phyloP scores from a whole-genome alignment of 2,888 invertebrate genomes.

The Trissolcus japonicus region DNA sequence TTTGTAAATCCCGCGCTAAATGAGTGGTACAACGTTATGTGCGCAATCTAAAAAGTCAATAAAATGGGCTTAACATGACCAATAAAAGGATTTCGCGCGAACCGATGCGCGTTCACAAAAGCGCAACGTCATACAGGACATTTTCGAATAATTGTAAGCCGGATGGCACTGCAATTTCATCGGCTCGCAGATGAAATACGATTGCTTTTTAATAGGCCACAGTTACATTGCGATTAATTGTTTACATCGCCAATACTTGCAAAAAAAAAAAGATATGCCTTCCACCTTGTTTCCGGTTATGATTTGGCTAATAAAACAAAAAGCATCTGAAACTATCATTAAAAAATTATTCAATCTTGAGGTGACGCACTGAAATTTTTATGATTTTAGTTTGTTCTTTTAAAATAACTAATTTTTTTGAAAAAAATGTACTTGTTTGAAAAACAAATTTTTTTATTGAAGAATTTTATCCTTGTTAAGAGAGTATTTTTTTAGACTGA shows the following conservation, averaged over 20 bases:
- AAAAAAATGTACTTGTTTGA: too few relatives aligned
- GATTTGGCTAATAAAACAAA: too few relatives aligned
- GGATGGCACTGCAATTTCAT: slow-evolving; percentile 51
- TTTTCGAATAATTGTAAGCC: slow-evolving; percentile 46
- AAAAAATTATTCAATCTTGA: too few relatives aligned
- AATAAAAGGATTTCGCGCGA: slow-evolving; percentile 53
- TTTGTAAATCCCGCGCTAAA: slow-evolving; percentile 48
- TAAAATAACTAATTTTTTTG: too few relatives aligned
- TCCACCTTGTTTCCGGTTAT: too few relatives aligned
- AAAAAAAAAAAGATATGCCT: slow-evolving; percentile 32
- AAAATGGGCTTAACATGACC: slow-evolving; percentile 51
- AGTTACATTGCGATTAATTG: slow-evolving; percentile 48
- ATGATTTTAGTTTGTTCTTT: too few relatives aligned
- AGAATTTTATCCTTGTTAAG: too few relatives aligned
- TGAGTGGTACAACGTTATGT: slow-evolving; percentile 50
- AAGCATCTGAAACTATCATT: too few relatives aligned
- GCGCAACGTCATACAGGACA: slow-evolving; percentile 39
- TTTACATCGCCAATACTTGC: slow-evolving; percentile 58
- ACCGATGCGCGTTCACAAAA: slow-evolving; percentile 39
- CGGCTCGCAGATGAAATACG: slow-evolving; percentile 47
- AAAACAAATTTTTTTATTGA: too few relatives aligned
- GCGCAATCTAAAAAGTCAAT: slow-evolving; percentile 54
- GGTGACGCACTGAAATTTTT: too few relatives aligned
- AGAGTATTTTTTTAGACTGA: too few relatives aligned
- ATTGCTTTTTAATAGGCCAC: slow-evolving; percentile 60